Evolutionary conservation across 2,797 vertebrate species (phyloP).

Genomic region (Poecilia wingei): DNA sequence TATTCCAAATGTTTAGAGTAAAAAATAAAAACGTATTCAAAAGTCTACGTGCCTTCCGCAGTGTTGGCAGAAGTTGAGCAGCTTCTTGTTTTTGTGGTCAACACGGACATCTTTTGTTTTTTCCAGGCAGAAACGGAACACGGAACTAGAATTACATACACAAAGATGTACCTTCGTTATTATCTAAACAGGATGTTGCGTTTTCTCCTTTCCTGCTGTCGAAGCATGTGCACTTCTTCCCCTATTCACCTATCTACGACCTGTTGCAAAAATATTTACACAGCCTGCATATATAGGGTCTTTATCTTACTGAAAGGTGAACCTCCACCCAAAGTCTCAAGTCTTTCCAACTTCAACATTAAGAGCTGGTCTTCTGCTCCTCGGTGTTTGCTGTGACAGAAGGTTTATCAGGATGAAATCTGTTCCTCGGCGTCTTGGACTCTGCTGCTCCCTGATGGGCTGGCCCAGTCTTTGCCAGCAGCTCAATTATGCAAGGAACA

Average conservation of each 20-base stretch:
- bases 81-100: slow-evolving; percentile 39
- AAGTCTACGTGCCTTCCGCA: slow-evolving; percentile 22
- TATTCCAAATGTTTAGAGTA: slow-evolving; percentile 14
- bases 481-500: slow-evolving; percentile 61
- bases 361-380: slow-evolving; percentile 45
- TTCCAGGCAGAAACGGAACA: slow-evolving; percentile 31
- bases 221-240: slow-evolving; percentile 30
- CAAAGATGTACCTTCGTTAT: slow-evolving; percentile 45
- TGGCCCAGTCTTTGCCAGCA: slow-evolving; percentile 61
- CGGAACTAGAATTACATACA: slow-evolving; percentile 9
- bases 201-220: slow-evolving; percentile 45
- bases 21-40: slow-evolving; percentile 16
- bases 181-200: slow-evolving; percentile 53
- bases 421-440: slow-evolving; percentile 62
- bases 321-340: background rate
- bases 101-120: slow-evolving; percentile 17
- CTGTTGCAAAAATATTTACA: background rate
- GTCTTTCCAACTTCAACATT: background rate
- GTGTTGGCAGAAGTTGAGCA: slow-evolving; percentile 23
- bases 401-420: slow-evolving; percentile 58
- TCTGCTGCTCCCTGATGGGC: slow-evolving; percentile 61
- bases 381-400: slow-evolving; percentile 43
- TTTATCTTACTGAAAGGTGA: background rate
- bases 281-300: background rate
- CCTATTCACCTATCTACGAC: background rate